phyloP scores from a whole-genome alignment of 2,113 vertebrate species.

The Boleophthalmus pectinirostris region DNA sequence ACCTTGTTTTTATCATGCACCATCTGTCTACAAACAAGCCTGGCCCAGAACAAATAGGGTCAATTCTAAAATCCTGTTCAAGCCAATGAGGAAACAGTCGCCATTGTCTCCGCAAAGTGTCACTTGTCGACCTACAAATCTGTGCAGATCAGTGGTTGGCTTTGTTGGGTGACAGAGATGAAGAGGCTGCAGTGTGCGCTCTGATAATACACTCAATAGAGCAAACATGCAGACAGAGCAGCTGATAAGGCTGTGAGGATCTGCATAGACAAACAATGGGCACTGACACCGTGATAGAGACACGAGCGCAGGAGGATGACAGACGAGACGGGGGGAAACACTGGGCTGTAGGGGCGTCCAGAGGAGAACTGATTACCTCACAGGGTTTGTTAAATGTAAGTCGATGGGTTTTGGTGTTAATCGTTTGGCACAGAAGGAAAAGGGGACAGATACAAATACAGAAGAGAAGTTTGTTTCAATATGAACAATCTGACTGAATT shows the following conservation, averaged over 20 bases:
- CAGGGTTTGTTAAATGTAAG: slow-evolving; percentile 77
- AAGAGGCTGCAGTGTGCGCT: slow-evolving; percentile 49
- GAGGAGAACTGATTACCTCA: slow-evolving; percentile 76
- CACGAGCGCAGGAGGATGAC: slow-evolving; percentile 45
- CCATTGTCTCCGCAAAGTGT: slow-evolving; percentile 22
- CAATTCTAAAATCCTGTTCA: slow-evolving; percentile 43
- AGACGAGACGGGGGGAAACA: slow-evolving; percentile 38
- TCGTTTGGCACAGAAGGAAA: slow-evolving; percentile 73
- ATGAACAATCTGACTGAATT: too few species aligned
- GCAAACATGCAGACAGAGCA: slow-evolving; percentile 51
- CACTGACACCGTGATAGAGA: slow-evolving; percentile 34
- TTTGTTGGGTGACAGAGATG: slow-evolving; percentile 58
- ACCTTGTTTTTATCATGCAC: slow-evolving; percentile 21
- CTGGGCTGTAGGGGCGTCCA: slow-evolving; percentile 63
- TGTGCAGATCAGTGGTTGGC: slow-evolving; percentile 34
- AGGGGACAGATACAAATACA: slow-evolving; percentile 35
- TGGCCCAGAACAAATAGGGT: slow-evolving; percentile 40
- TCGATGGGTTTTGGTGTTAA: slow-evolving; percentile 73
- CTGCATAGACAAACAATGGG: slow-evolving; percentile 51
- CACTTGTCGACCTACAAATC: slow-evolving; percentile 38
- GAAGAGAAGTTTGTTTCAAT: too few species aligned
- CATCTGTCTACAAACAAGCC: slow-evolving; percentile 36
- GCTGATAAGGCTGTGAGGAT: slow-evolving; percentile 47
- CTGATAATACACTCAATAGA: slow-evolving; percentile 51
- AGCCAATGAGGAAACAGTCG: slow-evolving; percentile 43